Evolutionary conservation across 1,140 invertebrate species (phyloP).

Genomic region (Harlomillsia oculata): DNA sequence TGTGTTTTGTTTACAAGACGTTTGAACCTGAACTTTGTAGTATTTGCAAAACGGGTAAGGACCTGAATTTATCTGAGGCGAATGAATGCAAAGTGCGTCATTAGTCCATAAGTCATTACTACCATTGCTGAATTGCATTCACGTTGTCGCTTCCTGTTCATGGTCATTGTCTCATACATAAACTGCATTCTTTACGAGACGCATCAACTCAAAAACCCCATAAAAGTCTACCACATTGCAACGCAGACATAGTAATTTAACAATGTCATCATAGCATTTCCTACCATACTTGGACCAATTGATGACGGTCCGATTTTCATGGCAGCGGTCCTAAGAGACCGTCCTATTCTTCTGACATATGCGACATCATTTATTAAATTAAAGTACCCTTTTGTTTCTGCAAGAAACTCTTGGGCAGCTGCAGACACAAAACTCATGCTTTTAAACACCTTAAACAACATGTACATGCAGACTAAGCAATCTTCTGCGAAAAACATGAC

Average conservation of each 20-base stretch:
- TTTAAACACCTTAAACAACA: slow-evolving; percentile 2
- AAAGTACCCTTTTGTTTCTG: background rate
- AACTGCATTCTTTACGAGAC: no score
- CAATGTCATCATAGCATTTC: slow-evolving; percentile 3
- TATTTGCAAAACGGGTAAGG: no score
- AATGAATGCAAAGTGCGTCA: no score
- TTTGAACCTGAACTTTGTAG: no score
- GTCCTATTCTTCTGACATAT: background rate
- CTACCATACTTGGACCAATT: background rate
- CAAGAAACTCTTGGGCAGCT: background rate
- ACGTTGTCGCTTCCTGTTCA: no score
- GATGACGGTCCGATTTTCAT: slow-evolving; percentile 2
- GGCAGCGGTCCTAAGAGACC: background rate
- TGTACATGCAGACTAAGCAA: slow-evolving; percentile 2
- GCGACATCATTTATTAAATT: background rate
- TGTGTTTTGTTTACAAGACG: no score
- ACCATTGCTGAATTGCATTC: no score
- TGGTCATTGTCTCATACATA: no score
- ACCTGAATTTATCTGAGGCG: no score
- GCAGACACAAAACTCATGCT: background rate
- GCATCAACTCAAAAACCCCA: no score
- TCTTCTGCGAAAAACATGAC: slow-evolving; percentile 1
- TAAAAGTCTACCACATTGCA: slow-evolving; percentile 8
- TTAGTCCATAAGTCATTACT: no score
- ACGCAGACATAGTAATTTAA: background rate